Base-by-base conservation (phyloP, 2,113 vertebrate species). In the Pheucticus melanocephalus region DNA sequence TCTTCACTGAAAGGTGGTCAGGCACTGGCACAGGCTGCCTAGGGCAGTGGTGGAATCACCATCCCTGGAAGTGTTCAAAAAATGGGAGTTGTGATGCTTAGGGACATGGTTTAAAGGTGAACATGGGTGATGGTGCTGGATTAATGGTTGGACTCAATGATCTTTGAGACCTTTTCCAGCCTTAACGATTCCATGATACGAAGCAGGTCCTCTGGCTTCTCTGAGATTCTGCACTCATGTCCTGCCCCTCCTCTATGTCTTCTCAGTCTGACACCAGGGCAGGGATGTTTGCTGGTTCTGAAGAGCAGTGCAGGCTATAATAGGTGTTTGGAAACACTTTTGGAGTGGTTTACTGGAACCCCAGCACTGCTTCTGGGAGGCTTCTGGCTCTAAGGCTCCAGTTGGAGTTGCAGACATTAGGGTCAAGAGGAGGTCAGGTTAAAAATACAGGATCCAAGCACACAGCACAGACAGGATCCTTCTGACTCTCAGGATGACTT, bases 391-490 rank as follows among this genome's bases (percentile, higher is more conserved):
- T 51, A 51, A 57, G 47, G 70, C 64, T 82, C 45, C 45, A 21
- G 51, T 11, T 56, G 80, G 86, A 82, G 90, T 20, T 57, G 56
- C 71, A 86, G 81, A 94, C 75, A 40, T 37, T 6, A 21, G 66
- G 81, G 82, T 94, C 78, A 91, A 71, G 66, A 86, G 80, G 76
- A 93, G 78, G 89, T 88, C 65, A 69, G 89, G 61, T 92, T 88
- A 94, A 89, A 92, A 94, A 93, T 44, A 79, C 82, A 61, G 35
- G 76, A 30, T 60, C 11, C 27, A 39, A 71, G 48, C 10, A 1
- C 40, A 33, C 25, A 63, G 61, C 40, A 45, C 71, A 81, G 66
- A n/a, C 44, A 39, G 90, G 50, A 27, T 77, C 68, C 54, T 39
- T n/a, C 54, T 27, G 51, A 84, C 53, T 15, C 78, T 21, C 2